A percentile compares a stretch with the other conserved stretches of the same genome.
Evolutionary conservation across 2,888 invertebrate species (phyloP).

Genomic region (Noctua janthe): DNA sequence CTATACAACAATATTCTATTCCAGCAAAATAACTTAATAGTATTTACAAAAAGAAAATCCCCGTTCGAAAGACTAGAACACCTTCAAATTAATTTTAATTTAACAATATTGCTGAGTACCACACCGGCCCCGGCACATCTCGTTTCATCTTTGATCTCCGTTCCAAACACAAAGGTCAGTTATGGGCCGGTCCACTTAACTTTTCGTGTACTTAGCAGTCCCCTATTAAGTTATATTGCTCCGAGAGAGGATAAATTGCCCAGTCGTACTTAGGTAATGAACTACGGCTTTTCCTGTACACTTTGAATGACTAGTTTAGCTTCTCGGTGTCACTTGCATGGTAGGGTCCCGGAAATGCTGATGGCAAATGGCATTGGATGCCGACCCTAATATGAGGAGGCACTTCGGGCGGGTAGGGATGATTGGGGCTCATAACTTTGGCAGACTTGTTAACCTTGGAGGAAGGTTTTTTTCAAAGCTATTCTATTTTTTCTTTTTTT

Average conservation of each 20-base stretch:
- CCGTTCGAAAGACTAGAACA: neutral
- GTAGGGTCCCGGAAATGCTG: constrained; percentile 22
- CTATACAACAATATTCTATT: neutral
- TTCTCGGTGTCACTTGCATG: constrained; percentile 44
- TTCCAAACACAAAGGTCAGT: constrained; percentile 30
- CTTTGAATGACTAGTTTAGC: constrained; percentile 43
- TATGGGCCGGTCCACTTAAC: constrained; percentile 50
- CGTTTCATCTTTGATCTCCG: constrained; percentile 12
- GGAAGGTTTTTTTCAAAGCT: neutral
- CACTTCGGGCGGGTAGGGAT: neutral
- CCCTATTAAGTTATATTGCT: constrained; percentile 59
- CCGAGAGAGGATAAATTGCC: constrained; percentile 44
- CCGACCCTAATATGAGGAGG: constrained; percentile 2
- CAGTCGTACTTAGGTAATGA: constrained; percentile 44
- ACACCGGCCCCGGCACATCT: neutral
- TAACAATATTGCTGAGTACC: neutral
- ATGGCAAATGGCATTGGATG: constrained; percentile 15
- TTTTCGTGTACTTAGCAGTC: constrained; percentile 40
- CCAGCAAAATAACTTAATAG: neutral
- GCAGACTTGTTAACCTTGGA: neutral
- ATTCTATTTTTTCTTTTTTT: neutral
- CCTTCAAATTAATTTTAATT: constrained; percentile 2
- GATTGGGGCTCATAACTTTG: constrained; percentile 3
- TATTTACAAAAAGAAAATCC: neutral
- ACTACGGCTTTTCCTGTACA: constrained; percentile 21